A percentile compares a stretch with the other conserved stretches of the same genome.
phyloP scores from a whole-genome alignment of 2,888 invertebrate genomes.

The Hydrotaea cyrtoneurina region DNA sequence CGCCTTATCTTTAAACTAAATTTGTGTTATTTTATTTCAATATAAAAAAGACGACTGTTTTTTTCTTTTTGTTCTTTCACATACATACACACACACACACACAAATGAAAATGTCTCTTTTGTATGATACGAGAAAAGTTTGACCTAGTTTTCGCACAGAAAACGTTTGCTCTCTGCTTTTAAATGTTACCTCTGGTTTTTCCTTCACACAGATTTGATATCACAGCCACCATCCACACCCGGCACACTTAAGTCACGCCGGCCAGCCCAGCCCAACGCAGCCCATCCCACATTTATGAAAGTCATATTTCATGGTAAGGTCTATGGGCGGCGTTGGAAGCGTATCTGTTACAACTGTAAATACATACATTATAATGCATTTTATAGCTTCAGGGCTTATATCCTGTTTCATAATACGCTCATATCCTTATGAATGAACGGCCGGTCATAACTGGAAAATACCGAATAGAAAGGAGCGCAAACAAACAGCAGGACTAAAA shows the following conservation, averaged over 20 bases:
- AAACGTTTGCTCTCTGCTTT: conserved; percentile 23
- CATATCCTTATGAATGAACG: conserved; percentile 9
- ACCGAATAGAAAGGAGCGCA: conserved; percentile 22
- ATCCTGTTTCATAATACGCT: conserved; percentile 41
- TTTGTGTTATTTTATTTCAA: not conserved
- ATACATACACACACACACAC: not conserved
- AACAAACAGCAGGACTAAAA: conserved; percentile 46
- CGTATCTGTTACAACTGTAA: conserved; percentile 25
- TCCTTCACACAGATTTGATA: not conserved
- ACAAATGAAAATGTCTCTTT: not conserved
- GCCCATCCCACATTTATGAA: not conserved
- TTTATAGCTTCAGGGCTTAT: conserved; percentile 58
- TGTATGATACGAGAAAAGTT: conserved; percentile 41
- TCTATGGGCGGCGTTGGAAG: not conserved
- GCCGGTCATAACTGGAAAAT: conserved; percentile 4
- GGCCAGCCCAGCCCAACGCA: not conserved
- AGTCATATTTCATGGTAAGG: not conserved
- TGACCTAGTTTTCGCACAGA: conserved; percentile 54
- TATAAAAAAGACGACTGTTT: not conserved
- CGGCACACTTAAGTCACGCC: too few relatives aligned
- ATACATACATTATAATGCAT: conserved; percentile 53
- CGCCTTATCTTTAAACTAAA: not conserved
- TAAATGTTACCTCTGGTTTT: conserved; percentile 18
- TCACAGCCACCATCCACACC: not conserved
- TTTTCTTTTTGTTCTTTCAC: not conserved